Evolutionary conservation across 2,113 vertebrate species (phyloP).

Genomic region (Marcusenius ussheri): DNA sequence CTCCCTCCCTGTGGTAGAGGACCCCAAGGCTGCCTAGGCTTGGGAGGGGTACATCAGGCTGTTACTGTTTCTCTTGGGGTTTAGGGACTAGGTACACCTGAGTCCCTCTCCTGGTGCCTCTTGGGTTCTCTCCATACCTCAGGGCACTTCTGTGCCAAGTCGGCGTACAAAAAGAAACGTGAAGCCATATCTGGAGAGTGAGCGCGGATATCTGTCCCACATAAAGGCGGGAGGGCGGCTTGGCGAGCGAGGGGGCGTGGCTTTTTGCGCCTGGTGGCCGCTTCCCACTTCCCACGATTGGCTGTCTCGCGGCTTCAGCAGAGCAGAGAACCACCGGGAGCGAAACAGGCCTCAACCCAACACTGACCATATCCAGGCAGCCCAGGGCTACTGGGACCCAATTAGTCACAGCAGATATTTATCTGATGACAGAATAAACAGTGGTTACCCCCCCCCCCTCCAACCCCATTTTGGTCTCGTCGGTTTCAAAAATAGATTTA

Average conservation of each 20-base stretch:
- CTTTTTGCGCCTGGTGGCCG: not conserved
- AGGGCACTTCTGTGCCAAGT: not conserved
- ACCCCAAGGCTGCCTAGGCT: not conserved
- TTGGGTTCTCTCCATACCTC: not conserved
- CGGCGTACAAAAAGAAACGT: not conserved
- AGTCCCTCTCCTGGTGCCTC: not conserved
- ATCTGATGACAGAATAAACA: slow-evolving; percentile 32
- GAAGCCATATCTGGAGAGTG: not conserved
- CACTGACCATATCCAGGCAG: slow-evolving; percentile 25
- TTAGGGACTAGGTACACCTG: not conserved
- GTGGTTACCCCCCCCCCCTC: slow-evolving; percentile 13
- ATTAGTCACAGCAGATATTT: slow-evolving; percentile 30
- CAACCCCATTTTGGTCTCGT: slow-evolving; percentile 13
- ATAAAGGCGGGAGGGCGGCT: not conserved
- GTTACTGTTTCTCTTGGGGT: not conserved
- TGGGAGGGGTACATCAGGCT: not conserved
- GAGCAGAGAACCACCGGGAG: slow-evolving; percentile 6
- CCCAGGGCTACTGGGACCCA: slow-evolving; percentile 26
- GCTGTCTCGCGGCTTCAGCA: not conserved
- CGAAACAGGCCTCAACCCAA: slow-evolving; percentile 20
- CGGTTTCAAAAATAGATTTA: slow-evolving; percentile 25
- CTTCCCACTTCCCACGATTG: not conserved
- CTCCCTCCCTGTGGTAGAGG: not conserved
- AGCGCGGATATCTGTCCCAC: not conserved
- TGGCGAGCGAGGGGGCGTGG: not conserved